These are phyloP conservation scores for Melolontha melolontha DNA, from an alignment of 2,888 invertebrate genomes.

Conservation along the genomic window DNA sequence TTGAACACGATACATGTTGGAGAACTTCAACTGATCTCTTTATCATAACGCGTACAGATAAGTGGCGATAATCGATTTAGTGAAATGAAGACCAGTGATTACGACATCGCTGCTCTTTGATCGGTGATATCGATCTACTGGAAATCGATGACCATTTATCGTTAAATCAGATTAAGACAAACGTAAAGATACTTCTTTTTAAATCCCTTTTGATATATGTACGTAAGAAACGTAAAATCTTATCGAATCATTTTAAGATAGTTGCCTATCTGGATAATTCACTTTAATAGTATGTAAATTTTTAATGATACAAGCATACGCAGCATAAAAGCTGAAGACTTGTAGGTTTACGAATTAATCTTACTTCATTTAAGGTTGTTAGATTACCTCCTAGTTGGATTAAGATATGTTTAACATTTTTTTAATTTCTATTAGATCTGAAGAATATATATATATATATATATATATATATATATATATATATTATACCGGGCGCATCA, in stretches of 20 bases:
- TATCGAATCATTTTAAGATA: conserved; percentile 9
- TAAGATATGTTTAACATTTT: no score
- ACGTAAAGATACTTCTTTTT: conserved; percentile 4
- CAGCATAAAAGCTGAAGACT: no score
- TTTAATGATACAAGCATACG: no score
- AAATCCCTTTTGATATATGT: not conserved
- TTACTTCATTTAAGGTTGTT: no score
- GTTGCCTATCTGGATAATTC: conserved; percentile 3
- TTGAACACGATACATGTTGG: no score
- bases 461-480: no score
- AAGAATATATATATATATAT: no score
- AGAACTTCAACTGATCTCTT: not conserved
- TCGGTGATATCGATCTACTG: conserved; percentile 34
- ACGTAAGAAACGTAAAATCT: conserved; percentile 8
- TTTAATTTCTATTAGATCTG: no score
- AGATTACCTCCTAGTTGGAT: no score
- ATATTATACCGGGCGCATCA: no score
- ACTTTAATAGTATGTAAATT: conserved; percentile 13
- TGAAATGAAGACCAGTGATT: conserved; percentile 32
- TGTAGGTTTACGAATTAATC: no score
- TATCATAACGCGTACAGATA: conserved; percentile 25
- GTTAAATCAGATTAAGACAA: conserved; percentile 18
- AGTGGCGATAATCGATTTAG: conserved; percentile 34
- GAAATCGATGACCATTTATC: conserved; percentile 25
- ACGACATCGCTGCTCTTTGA: conserved; percentile 28